Evolutionary conservation across 2,113 vertebrate genomes (phyloP).

Genomic region (Todiramphus saurophagus): DNA sequence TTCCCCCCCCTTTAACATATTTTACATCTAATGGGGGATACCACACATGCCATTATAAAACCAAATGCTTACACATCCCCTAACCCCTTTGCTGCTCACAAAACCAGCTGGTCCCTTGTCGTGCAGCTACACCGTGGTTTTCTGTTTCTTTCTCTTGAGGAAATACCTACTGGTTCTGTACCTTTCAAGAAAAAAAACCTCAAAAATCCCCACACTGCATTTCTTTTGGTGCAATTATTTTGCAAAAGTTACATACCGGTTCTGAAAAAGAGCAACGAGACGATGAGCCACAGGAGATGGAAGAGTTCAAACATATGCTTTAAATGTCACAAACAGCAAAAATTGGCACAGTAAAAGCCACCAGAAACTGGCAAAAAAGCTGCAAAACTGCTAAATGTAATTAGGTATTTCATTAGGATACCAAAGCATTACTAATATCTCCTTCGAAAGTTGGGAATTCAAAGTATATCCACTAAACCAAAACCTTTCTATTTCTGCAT

Average conservation of each 20-base stretch:
- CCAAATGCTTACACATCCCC: background rate
- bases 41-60: background rate
- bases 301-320: conserved; percentile 24
- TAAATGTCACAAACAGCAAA: conserved; percentile 2
- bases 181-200: background rate
- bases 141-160: background rate
- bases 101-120: background rate
- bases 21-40: background rate
- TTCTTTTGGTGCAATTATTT: background rate
- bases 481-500: conserved; percentile 19
- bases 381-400: conserved; percentile 6
- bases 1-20: background rate
- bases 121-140: rapidly evolving
- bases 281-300: background rate
- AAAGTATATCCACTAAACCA: background rate
- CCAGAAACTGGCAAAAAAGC: background rate
- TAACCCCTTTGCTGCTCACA: background rate
- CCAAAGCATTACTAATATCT: background rate
- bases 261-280: conserved; percentile 6
- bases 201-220: background rate
- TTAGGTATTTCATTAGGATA: conserved; percentile 6
- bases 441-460: background rate
- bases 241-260: background rate
- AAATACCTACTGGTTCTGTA: background rate
- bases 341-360: background rate